Percentiles rank a stretch among this genome's conserved stretches.
phyloP scores from a whole-genome alignment of 1,140 invertebrate genomes.

The Bombus confusus region DNA sequence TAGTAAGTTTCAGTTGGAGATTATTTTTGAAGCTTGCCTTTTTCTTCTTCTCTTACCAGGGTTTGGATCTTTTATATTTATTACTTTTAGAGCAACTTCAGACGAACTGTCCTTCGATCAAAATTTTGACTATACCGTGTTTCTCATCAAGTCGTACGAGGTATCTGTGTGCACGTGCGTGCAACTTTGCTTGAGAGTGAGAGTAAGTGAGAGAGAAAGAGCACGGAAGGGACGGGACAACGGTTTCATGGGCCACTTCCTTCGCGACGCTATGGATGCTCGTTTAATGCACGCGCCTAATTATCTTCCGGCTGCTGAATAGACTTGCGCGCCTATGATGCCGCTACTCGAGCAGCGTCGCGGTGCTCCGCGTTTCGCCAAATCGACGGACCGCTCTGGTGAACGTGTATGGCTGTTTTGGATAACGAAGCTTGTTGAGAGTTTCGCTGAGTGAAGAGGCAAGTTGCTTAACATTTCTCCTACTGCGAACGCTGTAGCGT shows the following conservation, averaged over 20 bases:
- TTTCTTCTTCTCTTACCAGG: no score
- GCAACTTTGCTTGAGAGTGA: not conserved
- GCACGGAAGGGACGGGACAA: conserved; percentile 8
- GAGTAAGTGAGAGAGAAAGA: not conserved
- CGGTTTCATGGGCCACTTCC: conserved; percentile 43
- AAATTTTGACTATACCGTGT: no score
- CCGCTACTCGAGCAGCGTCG: conserved; percentile 10
- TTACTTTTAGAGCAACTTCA: not conserved
- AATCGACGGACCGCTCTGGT: not conserved
- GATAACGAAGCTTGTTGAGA: conserved; percentile 5
- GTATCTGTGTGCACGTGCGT: no score
- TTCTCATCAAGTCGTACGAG: no score
- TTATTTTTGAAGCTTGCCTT: not conserved
- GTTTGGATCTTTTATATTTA: not conserved
- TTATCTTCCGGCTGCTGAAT: conserved; percentile 40
- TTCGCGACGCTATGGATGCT: conserved; percentile 30
- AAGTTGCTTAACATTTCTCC: not conserved
- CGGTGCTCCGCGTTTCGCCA: not conserved
- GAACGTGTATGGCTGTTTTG: not conserved
- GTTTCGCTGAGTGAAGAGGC: not conserved
- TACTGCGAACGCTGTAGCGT: no score
- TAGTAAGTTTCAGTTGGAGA: not conserved
- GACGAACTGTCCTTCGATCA: no score
- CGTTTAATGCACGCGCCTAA: conserved; percentile 49
- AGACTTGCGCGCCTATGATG: conserved; percentile 23